phyloP scores from a whole-genome alignment of 2,113 vertebrate genomes.

The Athene noctua region DNA sequence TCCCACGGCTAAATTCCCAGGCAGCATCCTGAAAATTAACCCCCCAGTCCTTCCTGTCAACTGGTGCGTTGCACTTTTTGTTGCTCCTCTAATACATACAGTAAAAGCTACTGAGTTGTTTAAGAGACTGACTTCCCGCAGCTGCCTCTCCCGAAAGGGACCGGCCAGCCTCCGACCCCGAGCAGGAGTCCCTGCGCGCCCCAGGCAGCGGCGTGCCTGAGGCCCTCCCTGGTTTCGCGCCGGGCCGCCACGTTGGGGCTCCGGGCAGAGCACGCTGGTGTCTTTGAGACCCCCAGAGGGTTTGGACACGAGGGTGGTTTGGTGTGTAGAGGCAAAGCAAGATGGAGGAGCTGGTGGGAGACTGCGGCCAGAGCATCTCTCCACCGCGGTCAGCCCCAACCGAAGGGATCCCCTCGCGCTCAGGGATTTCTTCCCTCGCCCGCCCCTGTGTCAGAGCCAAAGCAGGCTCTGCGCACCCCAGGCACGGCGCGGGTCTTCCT shows the following conservation, averaged over 20 bases:
- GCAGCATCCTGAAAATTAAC: conserved; percentile 63
- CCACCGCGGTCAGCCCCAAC: accelerated
- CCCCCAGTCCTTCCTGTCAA: conserved; percentile 52
- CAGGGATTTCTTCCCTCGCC: background rate
- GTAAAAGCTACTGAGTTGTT: conserved; percentile 19
- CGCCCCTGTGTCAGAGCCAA: background rate
- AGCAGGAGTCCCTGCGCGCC: background rate
- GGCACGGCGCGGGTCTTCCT: accelerated
- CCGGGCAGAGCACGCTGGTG: accelerated
- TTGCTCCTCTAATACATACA: background rate
- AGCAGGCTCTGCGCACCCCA: too few relatives aligned
- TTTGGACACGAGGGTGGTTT: accelerated
- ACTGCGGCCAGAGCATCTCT: background rate
- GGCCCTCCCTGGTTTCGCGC: background rate
- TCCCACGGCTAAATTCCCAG: conserved; percentile 62
- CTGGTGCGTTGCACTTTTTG: background rate
- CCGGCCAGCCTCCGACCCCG: accelerated
- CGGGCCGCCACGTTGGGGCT: accelerated
- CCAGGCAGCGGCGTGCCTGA: accelerated
- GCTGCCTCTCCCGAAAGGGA: accelerated
- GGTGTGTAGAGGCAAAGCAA: background rate
- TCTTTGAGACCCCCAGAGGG: background rate
- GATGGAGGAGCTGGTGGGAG: background rate
- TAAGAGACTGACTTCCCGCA: background rate
- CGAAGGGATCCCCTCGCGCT: background rate